Base-by-base conservation (phyloP, 1,140 invertebrate genomes). In the Theocolax elegans region DNA sequence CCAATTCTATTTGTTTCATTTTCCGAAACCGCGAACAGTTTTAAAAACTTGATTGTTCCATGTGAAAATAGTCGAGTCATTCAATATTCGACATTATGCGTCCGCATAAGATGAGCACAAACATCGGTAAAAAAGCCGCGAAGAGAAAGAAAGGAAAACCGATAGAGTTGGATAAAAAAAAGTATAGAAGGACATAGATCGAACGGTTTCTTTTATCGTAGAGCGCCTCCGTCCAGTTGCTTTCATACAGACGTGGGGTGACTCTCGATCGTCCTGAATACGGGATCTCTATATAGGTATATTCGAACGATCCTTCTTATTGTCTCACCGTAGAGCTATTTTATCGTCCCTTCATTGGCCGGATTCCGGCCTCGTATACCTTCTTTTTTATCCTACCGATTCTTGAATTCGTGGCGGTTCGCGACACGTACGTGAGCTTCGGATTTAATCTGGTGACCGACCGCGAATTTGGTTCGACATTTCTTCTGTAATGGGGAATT, bases 161-260 rank as follows among this genome's bases (percentile, higher is more conserved):
- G n/a, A n/a, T n/a, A n/a, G n/a, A n/a, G n/a, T n/a, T n/a, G 48
- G 23, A 49, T 3, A 21, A 21, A 19, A 49, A 49, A 23, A 21
- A 21, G 4, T 6, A 13, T 8, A 49, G 23, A 46, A 15, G 15
- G 12, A 19, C 6, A 46, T 4, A 19, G 48, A 27, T 15, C 23
- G 25, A 7, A 2, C 13, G 15, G 13, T 21, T 29, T 10, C 35
- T 63, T 49, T 63, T 63, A 23, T 63, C 12, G 60, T 13, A 29
- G 17, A 4, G 19, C 27, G 42, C 15, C 23, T 4, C 31, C 13
- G 12, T 23, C 60, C 21, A 13, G 15, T 29, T 35, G 31, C 62
- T 17, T 65, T 65, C 40, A 53, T 53, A 40, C 48, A 31, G 31
- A 65, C 62, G 62, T 65, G 62, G 46, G 10, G 19, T 40, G 62